Evolutionary conservation across 2,113 vertebrate genomes (phyloP).

Genomic region (Indri indri): DNA sequence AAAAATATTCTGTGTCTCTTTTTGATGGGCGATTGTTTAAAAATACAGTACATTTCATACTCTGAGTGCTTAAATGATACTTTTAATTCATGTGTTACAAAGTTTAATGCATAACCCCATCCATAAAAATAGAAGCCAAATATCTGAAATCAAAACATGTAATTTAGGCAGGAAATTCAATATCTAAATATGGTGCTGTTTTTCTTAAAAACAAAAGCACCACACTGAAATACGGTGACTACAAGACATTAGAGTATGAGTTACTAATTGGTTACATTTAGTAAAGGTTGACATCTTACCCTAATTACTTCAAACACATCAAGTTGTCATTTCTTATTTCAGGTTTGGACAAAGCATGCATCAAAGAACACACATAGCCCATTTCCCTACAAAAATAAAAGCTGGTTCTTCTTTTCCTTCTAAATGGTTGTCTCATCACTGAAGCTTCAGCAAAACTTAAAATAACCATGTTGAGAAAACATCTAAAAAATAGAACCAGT

Average conservation of each 20-base stretch:
- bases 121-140: background rate
- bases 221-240: constrained; percentile 44
- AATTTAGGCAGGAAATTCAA: background rate
- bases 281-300: constrained; percentile 34
- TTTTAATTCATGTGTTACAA: constrained; percentile 12
- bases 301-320: constrained; percentile 62
- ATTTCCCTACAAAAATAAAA: constrained; percentile 33
- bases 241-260: background rate
- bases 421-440: constrained; percentile 58
- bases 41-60: constrained; percentile 13
- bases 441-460: constrained; percentile 77
- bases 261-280: constrained; percentile 32
- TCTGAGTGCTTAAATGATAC: background rate
- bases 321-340: constrained; percentile 23
- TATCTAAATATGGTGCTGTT: constrained; percentile 1
- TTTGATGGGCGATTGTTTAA: constrained; percentile 51
- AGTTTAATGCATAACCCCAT: background rate
- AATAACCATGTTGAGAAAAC: constrained; percentile 78
- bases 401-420: constrained; percentile 42
- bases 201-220: constrained; percentile 60
- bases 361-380: constrained; percentile 25
- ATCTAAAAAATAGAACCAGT: constrained; percentile 68
- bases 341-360: constrained; percentile 58
- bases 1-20: constrained; percentile 59
- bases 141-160: constrained; percentile 59